Conservation (phyloP, 1,140 invertebrate species). For the Cydia fagiglandana region DNA sequence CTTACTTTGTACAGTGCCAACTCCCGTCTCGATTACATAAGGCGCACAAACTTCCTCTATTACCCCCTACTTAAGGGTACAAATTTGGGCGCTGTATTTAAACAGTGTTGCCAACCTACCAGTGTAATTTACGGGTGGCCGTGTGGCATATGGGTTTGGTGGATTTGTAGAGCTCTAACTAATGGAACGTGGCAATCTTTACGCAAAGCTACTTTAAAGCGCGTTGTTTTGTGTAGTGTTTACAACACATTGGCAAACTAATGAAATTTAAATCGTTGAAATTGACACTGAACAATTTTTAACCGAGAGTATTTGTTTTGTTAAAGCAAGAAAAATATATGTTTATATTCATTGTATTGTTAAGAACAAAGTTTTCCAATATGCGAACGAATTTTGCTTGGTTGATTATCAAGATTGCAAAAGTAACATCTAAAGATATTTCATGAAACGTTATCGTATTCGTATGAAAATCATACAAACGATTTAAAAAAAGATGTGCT, state of each 20-base stretch:
- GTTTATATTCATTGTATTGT: no score
- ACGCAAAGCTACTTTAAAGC: background rate
- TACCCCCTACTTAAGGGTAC: constrained; percentile 64
- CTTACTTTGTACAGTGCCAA: constrained; percentile 55
- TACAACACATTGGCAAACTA: no score
- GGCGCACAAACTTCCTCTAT: constrained; percentile 59
- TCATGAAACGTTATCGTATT: no score
- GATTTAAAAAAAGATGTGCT: background rate
- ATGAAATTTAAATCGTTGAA: no score
- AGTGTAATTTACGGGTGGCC: constrained; percentile 48
- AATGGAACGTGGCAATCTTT: constrained; percentile 9
- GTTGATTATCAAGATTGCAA: no score
- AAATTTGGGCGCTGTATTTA: constrained; percentile 66
- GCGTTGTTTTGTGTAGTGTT: background rate
- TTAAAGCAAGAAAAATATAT: no score
- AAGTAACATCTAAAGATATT: no score
- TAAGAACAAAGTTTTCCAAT: no score
- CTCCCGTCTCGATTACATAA: constrained; percentile 61
- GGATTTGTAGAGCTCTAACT: constrained; percentile 44
- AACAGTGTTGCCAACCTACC: constrained; percentile 56
- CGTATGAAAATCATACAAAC: background rate
- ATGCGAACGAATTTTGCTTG: no score
- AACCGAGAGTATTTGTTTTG: no score
- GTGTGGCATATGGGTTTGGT: constrained; percentile 40
- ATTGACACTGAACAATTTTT: no score